A percentile compares a stretch with the other conserved stretches of the same genome.
phyloP scores from a whole-genome alignment of 2,113 vertebrate species.

The Noturus placidus region DNA sequence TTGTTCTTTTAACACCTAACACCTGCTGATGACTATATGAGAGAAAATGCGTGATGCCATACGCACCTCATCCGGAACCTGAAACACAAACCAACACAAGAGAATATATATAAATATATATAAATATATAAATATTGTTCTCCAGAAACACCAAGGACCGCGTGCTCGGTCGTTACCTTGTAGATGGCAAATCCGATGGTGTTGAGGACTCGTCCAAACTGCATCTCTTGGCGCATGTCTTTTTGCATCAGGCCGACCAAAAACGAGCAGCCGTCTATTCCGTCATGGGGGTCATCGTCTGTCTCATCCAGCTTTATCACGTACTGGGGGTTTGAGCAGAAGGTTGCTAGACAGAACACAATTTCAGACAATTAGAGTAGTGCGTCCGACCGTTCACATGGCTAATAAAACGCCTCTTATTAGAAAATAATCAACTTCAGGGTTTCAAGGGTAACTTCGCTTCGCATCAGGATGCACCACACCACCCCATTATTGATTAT shows the following conservation, averaged over 20 bases:
- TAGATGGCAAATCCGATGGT: slow-evolving; percentile 70
- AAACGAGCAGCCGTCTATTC: slow-evolving; percentile 60
- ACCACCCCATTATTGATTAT: neutral
- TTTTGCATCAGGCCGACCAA: slow-evolving; percentile 72
- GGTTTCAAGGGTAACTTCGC: neutral
- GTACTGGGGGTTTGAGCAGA: slow-evolving; percentile 72
- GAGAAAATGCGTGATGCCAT: neutral
- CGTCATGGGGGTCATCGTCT: slow-evolving; percentile 62
- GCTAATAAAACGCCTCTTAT: neutral
- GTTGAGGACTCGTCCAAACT: slow-evolving; percentile 66
- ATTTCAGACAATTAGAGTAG: neutral
- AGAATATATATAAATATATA: slow-evolving; percentile 16
- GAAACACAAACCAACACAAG: slow-evolving; percentile 40
- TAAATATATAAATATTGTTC: too few relatives aligned
- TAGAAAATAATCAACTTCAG: neutral
- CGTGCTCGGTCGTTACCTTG: slow-evolving; percentile 53
- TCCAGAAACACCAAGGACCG: neutral
- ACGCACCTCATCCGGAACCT: slow-evolving; percentile 68
- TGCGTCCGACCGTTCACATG: neutral
- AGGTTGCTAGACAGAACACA: slow-evolving; percentile 59
- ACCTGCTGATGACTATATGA: neutral
- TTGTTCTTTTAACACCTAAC: neutral
- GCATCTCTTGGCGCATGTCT: slow-evolving; percentile 62
- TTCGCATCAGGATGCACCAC: neutral
- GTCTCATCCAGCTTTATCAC: slow-evolving; percentile 60